Conservation (phyloP, 2,888 invertebrate species). For the Eurois occulta region DNA sequence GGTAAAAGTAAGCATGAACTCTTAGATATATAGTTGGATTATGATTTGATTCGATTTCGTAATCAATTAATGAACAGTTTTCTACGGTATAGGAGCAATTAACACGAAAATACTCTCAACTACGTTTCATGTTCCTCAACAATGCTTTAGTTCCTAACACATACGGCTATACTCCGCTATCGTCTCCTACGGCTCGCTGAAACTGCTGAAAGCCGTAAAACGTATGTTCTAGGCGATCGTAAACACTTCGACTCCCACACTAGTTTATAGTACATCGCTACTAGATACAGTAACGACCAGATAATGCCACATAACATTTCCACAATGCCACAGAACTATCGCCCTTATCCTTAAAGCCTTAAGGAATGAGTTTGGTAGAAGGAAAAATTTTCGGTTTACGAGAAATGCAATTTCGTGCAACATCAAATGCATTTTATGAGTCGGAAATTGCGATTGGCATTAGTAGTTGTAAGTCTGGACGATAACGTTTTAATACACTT, state of each 20-base stretch:
- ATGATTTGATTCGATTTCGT: not conserved
- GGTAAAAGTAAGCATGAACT: not conserved
- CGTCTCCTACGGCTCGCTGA: constrained; percentile 63
- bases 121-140: not conserved
- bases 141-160: not conserved
- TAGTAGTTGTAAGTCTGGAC: constrained; percentile 68
- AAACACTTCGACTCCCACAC: constrained; percentile 76
- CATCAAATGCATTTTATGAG: constrained; percentile 74
- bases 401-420: constrained; percentile 67
- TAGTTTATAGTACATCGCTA: constrained; percentile 60
- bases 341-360: not conserved
- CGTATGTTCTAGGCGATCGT: constrained; percentile 82
- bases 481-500: constrained; percentile 52
- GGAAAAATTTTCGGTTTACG: constrained; percentile 42
- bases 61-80: not conserved
- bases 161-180: constrained; percentile 29
- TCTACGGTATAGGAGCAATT: not conserved
- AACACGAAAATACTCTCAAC: not conserved
- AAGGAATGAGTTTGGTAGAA: constrained; percentile 43
- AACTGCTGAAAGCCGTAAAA: constrained; percentile 75
- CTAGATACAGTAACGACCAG: constrained; percentile 66
- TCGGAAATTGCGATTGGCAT: constrained; percentile 73
- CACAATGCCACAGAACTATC: constrained; percentile 33
- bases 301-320: constrained; percentile 61
- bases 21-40: not conserved